phyloP scores from a whole-genome alignment of 2,888 invertebrate genomes.

The Plusia festucae region DNA sequence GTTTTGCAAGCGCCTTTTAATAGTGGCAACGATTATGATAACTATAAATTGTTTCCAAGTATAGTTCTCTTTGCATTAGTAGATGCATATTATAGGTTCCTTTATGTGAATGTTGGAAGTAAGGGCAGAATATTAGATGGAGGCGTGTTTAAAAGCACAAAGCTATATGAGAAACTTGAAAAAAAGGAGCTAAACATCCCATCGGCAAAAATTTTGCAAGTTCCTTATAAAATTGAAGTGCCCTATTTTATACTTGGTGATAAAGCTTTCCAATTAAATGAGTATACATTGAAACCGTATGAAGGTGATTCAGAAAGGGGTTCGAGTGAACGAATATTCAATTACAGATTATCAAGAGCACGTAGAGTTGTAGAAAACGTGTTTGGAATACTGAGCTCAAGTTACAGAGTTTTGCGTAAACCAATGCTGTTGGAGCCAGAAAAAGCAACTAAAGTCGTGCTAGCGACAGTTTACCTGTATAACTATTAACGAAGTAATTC shows the following conservation, averaged over 20 bases:
- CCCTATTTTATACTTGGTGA: slow-evolving; percentile 43
- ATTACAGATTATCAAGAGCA: slow-evolving; percentile 43
- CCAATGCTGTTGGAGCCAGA: slow-evolving; percentile 56
- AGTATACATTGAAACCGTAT: slow-evolving; percentile 46
- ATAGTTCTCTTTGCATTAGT: slow-evolving; percentile 66
- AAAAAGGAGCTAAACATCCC: slow-evolving; percentile 42
- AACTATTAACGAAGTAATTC: slow-evolving; percentile 46
- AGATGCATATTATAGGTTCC: slow-evolving; percentile 67
- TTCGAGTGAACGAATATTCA: slow-evolving; percentile 44
- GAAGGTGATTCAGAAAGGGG: slow-evolving; percentile 44
- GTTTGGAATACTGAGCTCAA: slow-evolving; percentile 38
- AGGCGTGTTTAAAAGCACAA: slow-evolving; percentile 48
- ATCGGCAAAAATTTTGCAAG: slow-evolving; percentile 29
- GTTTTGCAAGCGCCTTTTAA: slow-evolving; percentile 59
- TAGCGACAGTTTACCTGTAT: slow-evolving; percentile 49
- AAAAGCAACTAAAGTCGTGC: slow-evolving; percentile 48
- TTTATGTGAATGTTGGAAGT: slow-evolving; percentile 58
- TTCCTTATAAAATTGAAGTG: slow-evolving; percentile 32
- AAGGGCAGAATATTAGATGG: slow-evolving; percentile 54
- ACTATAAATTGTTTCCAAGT: slow-evolving; percentile 65
- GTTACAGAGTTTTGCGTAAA: slow-evolving; percentile 47
- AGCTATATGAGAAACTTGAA: slow-evolving; percentile 52
- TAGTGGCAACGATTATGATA: slow-evolving; percentile 59
- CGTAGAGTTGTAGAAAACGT: slow-evolving; percentile 38
- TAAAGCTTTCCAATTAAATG: slow-evolving; percentile 44